A percentile compares a stretch with the other conserved stretches of the same genome.
Conservation (phyloP, 2,797 vertebrate genomes). For the Fringilla coelebs region DNA sequence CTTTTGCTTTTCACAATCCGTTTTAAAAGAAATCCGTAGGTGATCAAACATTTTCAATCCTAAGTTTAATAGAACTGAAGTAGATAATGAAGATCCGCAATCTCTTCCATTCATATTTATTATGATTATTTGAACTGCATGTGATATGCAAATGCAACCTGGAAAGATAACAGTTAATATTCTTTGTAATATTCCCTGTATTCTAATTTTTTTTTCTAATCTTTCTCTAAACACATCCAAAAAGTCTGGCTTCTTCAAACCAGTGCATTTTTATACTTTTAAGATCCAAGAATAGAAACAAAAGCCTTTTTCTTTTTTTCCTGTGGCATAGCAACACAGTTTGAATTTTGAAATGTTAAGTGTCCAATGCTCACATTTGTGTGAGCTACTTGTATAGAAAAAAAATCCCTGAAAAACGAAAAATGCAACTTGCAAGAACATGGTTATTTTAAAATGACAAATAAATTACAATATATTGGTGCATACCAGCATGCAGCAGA, state of each 20-base stretch:
- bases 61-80: neutral
- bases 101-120: neutral
- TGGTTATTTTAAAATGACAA: neutral
- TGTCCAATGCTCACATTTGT: neutral
- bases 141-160: neutral
- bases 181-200: neutral
- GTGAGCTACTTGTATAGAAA: neutral
- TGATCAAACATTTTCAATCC: neutral
- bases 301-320: neutral
- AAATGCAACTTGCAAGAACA: neutral
- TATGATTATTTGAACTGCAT: neutral
- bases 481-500: neutral
- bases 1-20: neutral
- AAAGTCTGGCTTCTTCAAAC: neutral
- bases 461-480: neutral
- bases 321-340: neutral
- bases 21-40: neutral
- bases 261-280: neutral
- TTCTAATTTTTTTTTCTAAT: neutral
- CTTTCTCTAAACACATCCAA: neutral
- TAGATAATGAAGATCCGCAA: neutral
- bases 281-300: conserved; percentile 9
- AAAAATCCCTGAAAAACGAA: fast-evolving
- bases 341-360: neutral
- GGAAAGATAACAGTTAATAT: neutral